Evolutionary conservation across 1,140 invertebrate species (phyloP).

Genomic region (Drosophila tsacasi): DNA sequence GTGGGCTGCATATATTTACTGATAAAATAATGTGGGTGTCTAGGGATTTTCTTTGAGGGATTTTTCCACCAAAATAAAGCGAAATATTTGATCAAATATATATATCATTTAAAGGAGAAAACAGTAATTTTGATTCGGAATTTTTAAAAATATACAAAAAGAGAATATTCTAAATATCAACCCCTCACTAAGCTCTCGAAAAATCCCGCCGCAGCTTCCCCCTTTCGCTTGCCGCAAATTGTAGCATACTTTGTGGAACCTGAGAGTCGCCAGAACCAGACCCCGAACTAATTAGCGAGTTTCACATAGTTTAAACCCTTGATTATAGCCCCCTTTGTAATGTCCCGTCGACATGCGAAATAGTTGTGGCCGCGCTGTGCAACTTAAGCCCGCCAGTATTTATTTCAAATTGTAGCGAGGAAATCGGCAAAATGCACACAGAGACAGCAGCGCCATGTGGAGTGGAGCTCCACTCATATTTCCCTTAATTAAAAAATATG

Average conservation of each 20-base stretch:
- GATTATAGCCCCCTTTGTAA: conserved; percentile 16
- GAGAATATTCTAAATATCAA: background rate
- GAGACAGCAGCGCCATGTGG: background rate
- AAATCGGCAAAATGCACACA: conserved; percentile 15
- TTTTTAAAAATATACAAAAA: background rate
- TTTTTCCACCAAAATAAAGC: background rate
- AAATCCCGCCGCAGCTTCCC: background rate
- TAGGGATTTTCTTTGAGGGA: background rate
- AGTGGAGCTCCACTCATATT: conserved; percentile 46
- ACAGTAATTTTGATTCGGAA: background rate
- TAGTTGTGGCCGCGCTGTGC: conserved; percentile 1
- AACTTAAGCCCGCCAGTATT: conserved; percentile 31
- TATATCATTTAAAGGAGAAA: background rate
- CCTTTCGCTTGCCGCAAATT: conserved; percentile 3
- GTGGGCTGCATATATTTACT: conserved; percentile 12
- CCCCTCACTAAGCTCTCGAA: background rate
- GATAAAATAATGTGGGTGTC: conserved; percentile 1
- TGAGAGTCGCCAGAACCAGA: conserved; percentile 1
- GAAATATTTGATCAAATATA: background rate
- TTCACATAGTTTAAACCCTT: background rate
- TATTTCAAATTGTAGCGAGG: conserved; percentile 35
- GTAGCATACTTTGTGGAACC: conserved; percentile 11
- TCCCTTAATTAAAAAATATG: conserved; percentile 70
- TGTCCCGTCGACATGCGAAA: conserved; percentile 26
- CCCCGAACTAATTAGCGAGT: conserved; percentile 22